A percentile compares a stretch with the other conserved stretches of the same genome.
phyloP scores from a whole-genome alignment of 2,888 invertebrate genomes.

The Caradrina clavipalpis region DNA sequence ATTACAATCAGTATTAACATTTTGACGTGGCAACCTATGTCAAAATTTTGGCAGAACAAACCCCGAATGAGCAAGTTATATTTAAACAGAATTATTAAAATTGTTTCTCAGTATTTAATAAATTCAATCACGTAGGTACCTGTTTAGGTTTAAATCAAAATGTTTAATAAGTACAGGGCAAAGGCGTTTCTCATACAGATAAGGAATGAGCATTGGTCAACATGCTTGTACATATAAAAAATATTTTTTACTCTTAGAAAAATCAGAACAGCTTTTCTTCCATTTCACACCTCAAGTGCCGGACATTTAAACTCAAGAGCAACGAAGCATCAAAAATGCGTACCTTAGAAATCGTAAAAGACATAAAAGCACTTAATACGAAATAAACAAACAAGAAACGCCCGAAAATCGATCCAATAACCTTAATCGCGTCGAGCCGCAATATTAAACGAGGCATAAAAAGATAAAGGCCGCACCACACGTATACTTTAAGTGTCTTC shows the following conservation, averaged over 20 bases:
- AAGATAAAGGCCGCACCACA: slow-evolving; percentile 77
- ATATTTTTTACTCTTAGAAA: neutral
- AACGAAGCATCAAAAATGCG: slow-evolving; percentile 59
- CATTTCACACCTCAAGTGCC: slow-evolving; percentile 7
- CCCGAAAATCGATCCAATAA: slow-evolving; percentile 73
- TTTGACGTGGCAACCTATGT: no score
- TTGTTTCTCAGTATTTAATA: neutral
- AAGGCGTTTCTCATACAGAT: no score
- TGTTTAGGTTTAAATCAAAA: neutral
- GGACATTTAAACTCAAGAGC: slow-evolving; percentile 56
- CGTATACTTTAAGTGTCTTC: slow-evolving; percentile 75
- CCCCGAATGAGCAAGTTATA: neutral
- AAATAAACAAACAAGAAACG: slow-evolving; percentile 73
- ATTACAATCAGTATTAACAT: neutral
- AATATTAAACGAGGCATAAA: slow-evolving; percentile 76
- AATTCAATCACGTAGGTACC: neutral
- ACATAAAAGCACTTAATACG: slow-evolving; percentile 70
- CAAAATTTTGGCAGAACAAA: no score
- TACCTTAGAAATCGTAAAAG: slow-evolving; percentile 64
- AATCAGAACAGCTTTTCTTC: neutral
- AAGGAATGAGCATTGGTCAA: no score
- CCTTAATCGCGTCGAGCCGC: slow-evolving; percentile 73
- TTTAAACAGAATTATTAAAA: neutral
- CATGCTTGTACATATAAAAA: no score
- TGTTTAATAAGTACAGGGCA: neutral